These are phyloP conservation scores for Cnemophilus loriae DNA, from an alignment of 2,113 vertebrate genomes.

Conservation along the genomic window DNA sequence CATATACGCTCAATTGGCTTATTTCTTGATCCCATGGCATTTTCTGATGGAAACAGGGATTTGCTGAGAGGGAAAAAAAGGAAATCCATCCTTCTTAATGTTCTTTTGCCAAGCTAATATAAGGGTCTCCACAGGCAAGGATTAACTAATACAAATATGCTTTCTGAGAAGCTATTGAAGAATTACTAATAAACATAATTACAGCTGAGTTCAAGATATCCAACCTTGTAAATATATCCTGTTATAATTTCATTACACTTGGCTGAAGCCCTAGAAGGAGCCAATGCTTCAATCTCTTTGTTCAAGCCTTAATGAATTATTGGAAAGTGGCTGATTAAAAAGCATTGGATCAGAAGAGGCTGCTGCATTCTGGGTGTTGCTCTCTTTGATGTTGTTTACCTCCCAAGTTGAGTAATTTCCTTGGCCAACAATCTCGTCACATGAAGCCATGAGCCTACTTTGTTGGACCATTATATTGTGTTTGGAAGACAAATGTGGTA, in stretches of 20 bases:
- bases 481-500: background rate
- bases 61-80: background rate
- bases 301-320: slow-evolving; percentile 42
- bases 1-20: background rate
- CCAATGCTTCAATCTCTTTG: slow-evolving; percentile 21
- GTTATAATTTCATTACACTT: slow-evolving; percentile 25
- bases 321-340: slow-evolving; percentile 35
- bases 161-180: slow-evolving; percentile 23
- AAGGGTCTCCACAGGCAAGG: slow-evolving; percentile 45
- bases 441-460: background rate
- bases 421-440: background rate
- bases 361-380: background rate
- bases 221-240: slow-evolving; percentile 34
- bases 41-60: background rate
- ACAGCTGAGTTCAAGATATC: slow-evolving; percentile 28
- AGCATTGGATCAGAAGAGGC: background rate
- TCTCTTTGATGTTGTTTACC: slow-evolving; percentile 36
- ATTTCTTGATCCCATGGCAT: background rate
- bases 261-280: slow-evolving; percentile 14
- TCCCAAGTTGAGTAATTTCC: background rate
- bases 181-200: slow-evolving; percentile 35
- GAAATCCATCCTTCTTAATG: slow-evolving; percentile 34
- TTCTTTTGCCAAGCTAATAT: slow-evolving; percentile 36
- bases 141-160: slow-evolving; percentile 56
- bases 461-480: background rate